phyloP scores from a whole-genome alignment of 2,888 invertebrate species.

The Gastracanthus pulcherrimus region DNA sequence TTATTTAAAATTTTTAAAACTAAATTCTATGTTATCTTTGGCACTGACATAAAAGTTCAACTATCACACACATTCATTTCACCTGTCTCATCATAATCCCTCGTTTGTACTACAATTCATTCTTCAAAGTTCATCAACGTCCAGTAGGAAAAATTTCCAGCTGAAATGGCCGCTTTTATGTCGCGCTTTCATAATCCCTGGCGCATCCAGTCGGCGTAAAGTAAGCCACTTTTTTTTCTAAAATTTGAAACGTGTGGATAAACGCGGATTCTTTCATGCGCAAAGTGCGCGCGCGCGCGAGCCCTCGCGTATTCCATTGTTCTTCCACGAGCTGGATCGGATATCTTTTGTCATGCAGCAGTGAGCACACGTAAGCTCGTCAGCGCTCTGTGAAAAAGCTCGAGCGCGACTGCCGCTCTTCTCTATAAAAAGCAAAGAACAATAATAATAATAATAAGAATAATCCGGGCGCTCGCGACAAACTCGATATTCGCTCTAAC shows the following conservation, averaged over 20 bases:
- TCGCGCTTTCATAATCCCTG: not conserved
- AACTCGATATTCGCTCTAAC: too few species aligned
- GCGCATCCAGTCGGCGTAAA: not conserved
- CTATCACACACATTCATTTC: too few species aligned
- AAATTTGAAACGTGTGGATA: too few species aligned
- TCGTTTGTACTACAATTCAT: not conserved
- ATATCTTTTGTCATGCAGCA: not conserved
- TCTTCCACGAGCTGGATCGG: not conserved
- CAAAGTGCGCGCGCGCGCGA: not conserved
- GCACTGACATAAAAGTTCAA: too few species aligned
- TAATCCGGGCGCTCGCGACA: not conserved
- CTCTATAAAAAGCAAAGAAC: too few species aligned
- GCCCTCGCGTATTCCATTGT: conserved; percentile 7
- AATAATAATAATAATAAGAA: not conserved
- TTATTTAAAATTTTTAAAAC: too few species aligned
- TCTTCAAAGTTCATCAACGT: not conserved
- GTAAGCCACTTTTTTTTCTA: too few species aligned
- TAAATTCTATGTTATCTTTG: too few species aligned
- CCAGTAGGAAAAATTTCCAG: too few species aligned
- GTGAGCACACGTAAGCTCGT: not conserved
- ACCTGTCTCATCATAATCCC: not conserved
- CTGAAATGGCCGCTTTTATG: not conserved
- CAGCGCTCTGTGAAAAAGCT: too few species aligned
- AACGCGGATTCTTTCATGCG: not conserved
- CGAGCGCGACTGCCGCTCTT: too few species aligned